Conservation (phyloP, 23 tunicate species). For the Styela plicata region DNA sequence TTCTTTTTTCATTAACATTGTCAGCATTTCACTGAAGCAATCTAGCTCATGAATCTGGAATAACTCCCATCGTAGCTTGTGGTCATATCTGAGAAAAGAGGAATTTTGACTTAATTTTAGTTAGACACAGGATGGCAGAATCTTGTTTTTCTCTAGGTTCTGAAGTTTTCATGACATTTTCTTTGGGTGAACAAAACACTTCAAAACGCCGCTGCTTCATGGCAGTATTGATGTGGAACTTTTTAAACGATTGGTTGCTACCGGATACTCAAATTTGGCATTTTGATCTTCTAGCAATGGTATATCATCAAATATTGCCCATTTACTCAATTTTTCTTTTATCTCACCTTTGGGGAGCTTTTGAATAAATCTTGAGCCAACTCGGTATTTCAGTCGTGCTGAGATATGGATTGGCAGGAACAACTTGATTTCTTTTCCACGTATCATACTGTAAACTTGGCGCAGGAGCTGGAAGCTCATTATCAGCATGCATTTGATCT, state of each 20-base stretch:
- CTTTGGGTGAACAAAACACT: too few relatives aligned
- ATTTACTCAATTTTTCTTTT: too few relatives aligned
- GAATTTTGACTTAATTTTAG: too few relatives aligned
- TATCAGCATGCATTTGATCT: constrained; percentile 33
- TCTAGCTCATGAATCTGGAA: constrained; percentile 91
- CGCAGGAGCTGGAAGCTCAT: constrained; percentile 76
- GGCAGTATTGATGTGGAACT: too few relatives aligned
- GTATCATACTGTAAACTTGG: constrained; percentile 78
- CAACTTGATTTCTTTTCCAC: constrained; percentile 85
- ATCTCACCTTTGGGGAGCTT: constrained; percentile 75
- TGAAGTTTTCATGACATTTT: too few relatives aligned
- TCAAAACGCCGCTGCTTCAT: too few relatives aligned
- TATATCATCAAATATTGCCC: too few relatives aligned
- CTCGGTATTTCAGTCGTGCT: constrained; percentile 80
- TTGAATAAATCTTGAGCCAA: constrained; percentile 85
- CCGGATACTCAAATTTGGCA: too few relatives aligned
- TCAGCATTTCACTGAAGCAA: constrained; percentile 85
- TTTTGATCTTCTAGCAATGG: too few relatives aligned
- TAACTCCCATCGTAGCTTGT: constrained; percentile 73
- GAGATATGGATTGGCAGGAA: constrained; percentile 90
- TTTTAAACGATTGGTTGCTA: too few relatives aligned
- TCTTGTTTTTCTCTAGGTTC: too few relatives aligned
- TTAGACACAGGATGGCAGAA: too few relatives aligned
- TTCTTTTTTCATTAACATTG: constrained; percentile 92
- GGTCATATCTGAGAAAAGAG: constrained; percentile 49